Base-by-base conservation (phyloP, 2,113 vertebrate genomes). In the Choloepus hoffmanni region DNA sequence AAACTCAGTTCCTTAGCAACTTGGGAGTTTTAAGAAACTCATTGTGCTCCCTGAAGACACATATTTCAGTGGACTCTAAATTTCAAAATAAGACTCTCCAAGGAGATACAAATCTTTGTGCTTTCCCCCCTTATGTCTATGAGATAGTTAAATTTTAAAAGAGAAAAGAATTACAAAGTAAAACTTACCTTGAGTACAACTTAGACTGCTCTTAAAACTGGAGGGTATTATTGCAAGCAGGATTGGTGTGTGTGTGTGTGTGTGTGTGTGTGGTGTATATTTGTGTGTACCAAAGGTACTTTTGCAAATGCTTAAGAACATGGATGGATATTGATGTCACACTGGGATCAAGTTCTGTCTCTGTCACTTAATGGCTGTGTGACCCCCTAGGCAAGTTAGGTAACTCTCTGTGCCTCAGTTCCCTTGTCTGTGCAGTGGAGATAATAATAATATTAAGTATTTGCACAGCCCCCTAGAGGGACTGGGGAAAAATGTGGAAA, bases 1-100 rank as follows among this genome's bases (percentile, higher is more conserved):
- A 81, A 86, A 65, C 21, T 36, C 83, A 81, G 58, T 83, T 97
- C 12, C 95, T 93, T 81, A 93, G 83, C 89, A 96, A 93, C 58
- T 55, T 65, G 68, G 30, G 95, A 72, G 33, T 78, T 86, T 83
- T 40, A 26, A 30, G 60, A 85, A 77, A 19, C 10, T 16, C 24
- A 55, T 55, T 68, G 40, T 72, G 85, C 30, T 77, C 85, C 70
- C 88, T 62, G 55, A 92, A 77, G 82, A 86, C 26, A 76, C 24
- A 45, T 89, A 55, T 76, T 94, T 67, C 85, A 88, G 30, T 78
- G 73, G 36, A 76, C n/a, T 96, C 53, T 76, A 63, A 45, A 89
- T 83, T 94, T 95, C 67, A 94, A 87, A 95, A 92, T 45, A 45
- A 81, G 94, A 90, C 72, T 90, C 95, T 90, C 55, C 14, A 21